Evolutionary conservation across 2,113 vertebrate species (phyloP), one percentile per base, ranked within the genome.

Genomic region (Chitala chitala): DNA sequence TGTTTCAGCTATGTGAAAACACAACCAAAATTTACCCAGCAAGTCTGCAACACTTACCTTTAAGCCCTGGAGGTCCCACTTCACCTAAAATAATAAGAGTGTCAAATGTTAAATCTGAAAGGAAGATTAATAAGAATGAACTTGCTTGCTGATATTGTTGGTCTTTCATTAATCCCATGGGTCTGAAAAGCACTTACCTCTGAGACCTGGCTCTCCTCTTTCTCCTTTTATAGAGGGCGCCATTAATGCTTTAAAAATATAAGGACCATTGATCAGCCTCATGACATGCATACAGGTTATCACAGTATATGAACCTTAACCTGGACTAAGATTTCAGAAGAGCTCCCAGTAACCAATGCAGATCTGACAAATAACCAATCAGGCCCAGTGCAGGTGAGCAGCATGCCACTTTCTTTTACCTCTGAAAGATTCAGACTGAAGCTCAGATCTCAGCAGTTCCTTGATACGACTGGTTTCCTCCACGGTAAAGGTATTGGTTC

Each of bases 151-250:
- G 20, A 36, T 29, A 38, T 20, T 61, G 10, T 0, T 58, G 5
- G 31, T 58, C 6, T 61, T 13, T 17, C n/a, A 20, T 38, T 17
- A 61, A 33, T 63, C 15, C 13, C 8, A 38, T 38, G 20, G 29
- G 26, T 20, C 9, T 53, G 15, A 33, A 9, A 20, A 20, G 3
- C 3, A 68, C 72, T 76, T 92, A 96, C 95, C 96, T 98, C 94
- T 96, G 42, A 84, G 87, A 77, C 95, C 95, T 55, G 92, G 89
- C 38, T 86, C 75, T 71, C 90, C 90, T 81, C 80, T 82, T 50
- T 87, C 92, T 74, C 88, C 92, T 79, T 85, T 88, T 65, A 92
- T 88, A 40, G 90, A 90, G 7, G 92, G 89, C 72, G 77, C 5
- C 26, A 91, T 17, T 5, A 77, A 24, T 54, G 76, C 89, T 92